These are phyloP conservation scores for Tortrix viridana DNA, from an alignment of 2,888 invertebrate species.

Conservation along the genomic window DNA sequence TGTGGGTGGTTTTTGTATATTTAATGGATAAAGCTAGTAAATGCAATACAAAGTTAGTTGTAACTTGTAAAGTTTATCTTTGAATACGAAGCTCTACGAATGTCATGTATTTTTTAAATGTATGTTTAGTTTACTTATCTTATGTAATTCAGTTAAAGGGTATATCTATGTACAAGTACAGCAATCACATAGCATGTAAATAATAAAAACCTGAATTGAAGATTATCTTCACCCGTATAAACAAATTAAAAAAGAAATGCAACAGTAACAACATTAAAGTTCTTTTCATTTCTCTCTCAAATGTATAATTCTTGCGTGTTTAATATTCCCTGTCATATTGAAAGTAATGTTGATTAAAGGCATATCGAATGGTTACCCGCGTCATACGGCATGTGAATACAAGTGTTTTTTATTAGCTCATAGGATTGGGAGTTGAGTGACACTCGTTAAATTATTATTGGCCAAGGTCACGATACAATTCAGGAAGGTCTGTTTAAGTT, in stretches of 20 bases:
- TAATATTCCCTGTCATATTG: conserved; percentile 15
- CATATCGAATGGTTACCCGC: conserved; percentile 24
- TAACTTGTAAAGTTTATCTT: too few relatives aligned
- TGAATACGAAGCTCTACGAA: too few relatives aligned
- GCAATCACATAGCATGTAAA: too few relatives aligned
- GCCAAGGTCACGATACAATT: conserved; percentile 14
- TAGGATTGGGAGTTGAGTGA: conserved; percentile 28
- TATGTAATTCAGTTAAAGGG: too few relatives aligned
- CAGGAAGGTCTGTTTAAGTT: too few relatives aligned
- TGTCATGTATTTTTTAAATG: too few relatives aligned
- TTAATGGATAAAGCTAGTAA: not conserved
- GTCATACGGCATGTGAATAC: conserved; percentile 24
- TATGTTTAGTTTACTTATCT: too few relatives aligned
- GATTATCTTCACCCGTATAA: not conserved
- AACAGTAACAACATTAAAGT: not conserved
- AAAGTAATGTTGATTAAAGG: conserved; percentile 21
- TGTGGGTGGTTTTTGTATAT: not conserved
- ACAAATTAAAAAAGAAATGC: not conserved
- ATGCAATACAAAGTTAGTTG: not conserved
- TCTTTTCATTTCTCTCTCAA: not conserved
- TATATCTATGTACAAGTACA: too few relatives aligned
- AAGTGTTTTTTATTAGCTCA: conserved; percentile 28
- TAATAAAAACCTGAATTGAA: too few relatives aligned
- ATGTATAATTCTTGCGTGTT: not conserved
- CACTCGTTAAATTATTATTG: conserved; percentile 15